phyloP scores from a whole-genome alignment of 2,888 invertebrate genomes.

The Philereme transversata region DNA sequence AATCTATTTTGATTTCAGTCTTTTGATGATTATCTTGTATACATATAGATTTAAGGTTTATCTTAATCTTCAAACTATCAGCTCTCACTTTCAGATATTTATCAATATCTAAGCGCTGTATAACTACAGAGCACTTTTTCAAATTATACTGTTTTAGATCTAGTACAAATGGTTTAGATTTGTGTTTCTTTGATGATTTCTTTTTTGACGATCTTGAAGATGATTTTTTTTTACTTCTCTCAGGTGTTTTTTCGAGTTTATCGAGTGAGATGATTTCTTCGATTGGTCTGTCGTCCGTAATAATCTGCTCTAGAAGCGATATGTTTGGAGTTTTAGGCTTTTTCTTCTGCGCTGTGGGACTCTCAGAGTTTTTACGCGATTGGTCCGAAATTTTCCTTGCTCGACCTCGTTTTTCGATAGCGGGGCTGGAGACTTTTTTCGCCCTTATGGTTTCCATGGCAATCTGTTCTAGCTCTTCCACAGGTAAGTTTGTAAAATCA shows the following conservation, averaged over 20 bases:
- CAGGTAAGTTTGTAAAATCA: constrained; percentile 69
- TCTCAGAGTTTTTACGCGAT: constrained; percentile 52
- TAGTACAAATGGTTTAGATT: constrained; percentile 31
- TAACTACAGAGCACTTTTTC: constrained; percentile 63
- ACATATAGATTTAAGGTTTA: constrained; percentile 16
- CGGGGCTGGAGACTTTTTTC: constrained; percentile 35
- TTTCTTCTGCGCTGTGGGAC: constrained; percentile 51
- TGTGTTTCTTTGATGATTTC: constrained; percentile 41
- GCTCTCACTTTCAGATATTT: constrained; percentile 42
- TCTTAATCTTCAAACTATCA: constrained; percentile 15
- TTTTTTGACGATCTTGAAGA: constrained; percentile 46
- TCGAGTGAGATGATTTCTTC: constrained; percentile 75
- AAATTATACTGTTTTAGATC: constrained; percentile 54
- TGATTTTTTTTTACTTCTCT: constrained; percentile 47
- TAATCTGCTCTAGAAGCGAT: constrained; percentile 74
- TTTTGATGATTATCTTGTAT: constrained; percentile 4
- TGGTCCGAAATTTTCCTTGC: constrained; percentile 48
- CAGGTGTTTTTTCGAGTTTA: constrained; percentile 58
- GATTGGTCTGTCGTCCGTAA: constrained; percentile 70
- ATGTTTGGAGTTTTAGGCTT: constrained; percentile 65
- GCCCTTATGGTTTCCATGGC: constrained; percentile 61
- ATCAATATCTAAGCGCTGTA: constrained; percentile 56
- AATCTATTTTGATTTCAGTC: constrained; percentile 2
- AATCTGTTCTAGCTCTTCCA: constrained; percentile 72
- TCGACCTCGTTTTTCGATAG: constrained; percentile 45